A percentile compares a stretch with the other conserved stretches of the same genome.
These are phyloP conservation scores for Brotula barbata DNA, from an alignment of 2,797 vertebrate species.

Conservation along the genomic window DNA sequence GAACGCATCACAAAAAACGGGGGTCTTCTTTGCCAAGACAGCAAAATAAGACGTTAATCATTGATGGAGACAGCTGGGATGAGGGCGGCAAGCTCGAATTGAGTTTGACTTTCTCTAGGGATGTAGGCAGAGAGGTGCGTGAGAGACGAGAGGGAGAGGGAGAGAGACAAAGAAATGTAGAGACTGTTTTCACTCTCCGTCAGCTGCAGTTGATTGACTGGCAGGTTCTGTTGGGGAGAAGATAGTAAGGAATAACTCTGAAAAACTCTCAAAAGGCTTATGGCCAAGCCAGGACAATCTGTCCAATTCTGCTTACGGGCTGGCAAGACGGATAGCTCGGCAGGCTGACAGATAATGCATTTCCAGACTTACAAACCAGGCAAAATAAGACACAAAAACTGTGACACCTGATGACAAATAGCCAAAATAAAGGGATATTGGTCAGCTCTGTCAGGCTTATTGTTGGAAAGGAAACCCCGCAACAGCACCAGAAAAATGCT, in stretches of 20 bases:
- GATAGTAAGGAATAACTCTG: slow-evolving; percentile 39
- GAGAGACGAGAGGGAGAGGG: neutral
- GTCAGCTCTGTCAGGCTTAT: slow-evolving; percentile 14
- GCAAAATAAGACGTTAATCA: slow-evolving; percentile 62
- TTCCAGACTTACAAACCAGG: slow-evolving; percentile 19
- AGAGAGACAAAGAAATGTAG: too few relatives aligned
- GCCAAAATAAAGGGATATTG: slow-evolving; percentile 4
- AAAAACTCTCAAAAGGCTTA: slow-evolving; percentile 43
- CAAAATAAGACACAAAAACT: slow-evolving; percentile 16
- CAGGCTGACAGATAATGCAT: slow-evolving; percentile 25
- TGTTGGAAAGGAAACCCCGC: neutral
- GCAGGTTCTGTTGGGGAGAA: slow-evolving; percentile 29
- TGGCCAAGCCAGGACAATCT: slow-evolving; percentile 56
- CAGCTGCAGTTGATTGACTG: slow-evolving; percentile 55
- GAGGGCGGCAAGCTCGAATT: slow-evolving; percentile 51
- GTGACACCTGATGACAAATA: slow-evolving; percentile 4
- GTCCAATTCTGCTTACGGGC: slow-evolving; percentile 39
- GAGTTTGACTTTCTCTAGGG: slow-evolving; percentile 49
- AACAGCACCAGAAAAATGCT: slow-evolving; percentile 12
- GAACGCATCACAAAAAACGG: slow-evolving; percentile 58
- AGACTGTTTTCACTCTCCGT: slow-evolving; percentile 15
- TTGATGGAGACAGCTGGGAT: slow-evolving; percentile 67
- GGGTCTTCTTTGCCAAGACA: slow-evolving; percentile 52
- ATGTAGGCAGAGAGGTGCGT: slow-evolving; percentile 46
- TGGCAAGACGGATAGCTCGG: slow-evolving; percentile 17